A percentile compares a stretch with the other conserved stretches of the same genome.
Conservation (phyloP, 2,113 vertebrate species). For the Megaceryle torquata region DNA sequence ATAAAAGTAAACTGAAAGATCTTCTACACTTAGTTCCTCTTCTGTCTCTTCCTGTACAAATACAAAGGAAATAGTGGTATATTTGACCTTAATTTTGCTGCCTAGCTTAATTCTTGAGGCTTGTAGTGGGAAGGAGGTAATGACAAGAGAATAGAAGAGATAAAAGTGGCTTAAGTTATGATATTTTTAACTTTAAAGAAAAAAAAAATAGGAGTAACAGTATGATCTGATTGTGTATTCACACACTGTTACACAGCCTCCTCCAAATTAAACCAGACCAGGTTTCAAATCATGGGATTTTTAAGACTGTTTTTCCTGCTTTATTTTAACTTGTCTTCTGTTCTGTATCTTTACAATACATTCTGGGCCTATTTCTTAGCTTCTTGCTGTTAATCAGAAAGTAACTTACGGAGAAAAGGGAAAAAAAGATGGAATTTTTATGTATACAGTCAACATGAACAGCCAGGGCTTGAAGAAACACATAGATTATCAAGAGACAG, state of each 20-base stretch:
- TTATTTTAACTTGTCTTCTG: background rate
- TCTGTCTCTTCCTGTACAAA: background rate
- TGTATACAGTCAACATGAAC: background rate
- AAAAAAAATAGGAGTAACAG: background rate
- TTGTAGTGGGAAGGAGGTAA: background rate
- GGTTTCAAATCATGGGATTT: background rate
- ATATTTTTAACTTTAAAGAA: background rate
- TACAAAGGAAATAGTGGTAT: background rate
- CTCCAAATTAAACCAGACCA: background rate
- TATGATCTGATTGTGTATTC: background rate
- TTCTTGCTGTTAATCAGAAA: background rate
- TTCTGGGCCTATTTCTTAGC: background rate
- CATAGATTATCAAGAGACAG: background rate
- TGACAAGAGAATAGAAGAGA: background rate
- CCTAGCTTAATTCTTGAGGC: background rate
- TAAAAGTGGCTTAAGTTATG: background rate
- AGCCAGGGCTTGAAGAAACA: background rate
- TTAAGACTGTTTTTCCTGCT: background rate
- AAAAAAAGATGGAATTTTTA: background rate
- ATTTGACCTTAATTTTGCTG: background rate
- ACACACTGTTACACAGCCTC: rapidly evolving
- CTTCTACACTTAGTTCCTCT: background rate
- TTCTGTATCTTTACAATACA: background rate
- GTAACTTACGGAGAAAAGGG: background rate
- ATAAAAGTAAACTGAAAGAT: background rate